Base-by-base conservation (phyloP, 2,888 invertebrate genomes). In the Apamea epomidion region DNA sequence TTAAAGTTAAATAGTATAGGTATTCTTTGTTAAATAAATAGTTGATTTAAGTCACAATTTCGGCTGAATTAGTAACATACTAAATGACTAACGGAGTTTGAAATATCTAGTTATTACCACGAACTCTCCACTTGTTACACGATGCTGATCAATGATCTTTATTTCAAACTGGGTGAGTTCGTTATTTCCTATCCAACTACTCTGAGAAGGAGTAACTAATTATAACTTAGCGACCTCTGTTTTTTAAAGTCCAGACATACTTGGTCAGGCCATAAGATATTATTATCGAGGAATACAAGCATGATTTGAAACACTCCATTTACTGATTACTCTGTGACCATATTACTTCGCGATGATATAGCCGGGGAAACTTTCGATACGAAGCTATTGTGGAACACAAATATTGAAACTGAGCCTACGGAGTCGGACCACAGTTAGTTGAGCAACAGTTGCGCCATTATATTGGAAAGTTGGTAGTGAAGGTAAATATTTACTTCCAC, bases 341-440 rank as follows among this genome's bases (percentile, higher is more conserved):
- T 80, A 87, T 86, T 84, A 87, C 88, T 84, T 68, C 80, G 73
- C 84, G 74, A 80, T 86, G 73, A 80, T 86, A 86, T 75, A 80
- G 82, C 65, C 65, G 4, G 62, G 32, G 51, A 78, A 89, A 89
- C 90, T 89, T 89, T 89, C 88, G 37, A 89, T 90, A 83, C 80
- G 68, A 73, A 76, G 77, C 89, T 62, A 89, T 89, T 89, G 90
- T 89, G 70, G 45, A 86, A 82, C 80, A 78, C 90, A 89, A 89
- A 89, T 89, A 89, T 89, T 89, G 85, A 85, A 87, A 45, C 84
- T 87, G 25, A 76, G 85, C 85, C 87, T 87, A 85, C 87, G 67
- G 76, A 83, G 84, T 78, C 83, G 45, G 62, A 76, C 83, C 78
- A 72, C 85, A 78, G 78, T 87, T 85, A 83, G 86, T 89, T 89